Base-by-base conservation (phyloP, 2,797 vertebrate species). In the Acanthurus leucopareius region DNA sequence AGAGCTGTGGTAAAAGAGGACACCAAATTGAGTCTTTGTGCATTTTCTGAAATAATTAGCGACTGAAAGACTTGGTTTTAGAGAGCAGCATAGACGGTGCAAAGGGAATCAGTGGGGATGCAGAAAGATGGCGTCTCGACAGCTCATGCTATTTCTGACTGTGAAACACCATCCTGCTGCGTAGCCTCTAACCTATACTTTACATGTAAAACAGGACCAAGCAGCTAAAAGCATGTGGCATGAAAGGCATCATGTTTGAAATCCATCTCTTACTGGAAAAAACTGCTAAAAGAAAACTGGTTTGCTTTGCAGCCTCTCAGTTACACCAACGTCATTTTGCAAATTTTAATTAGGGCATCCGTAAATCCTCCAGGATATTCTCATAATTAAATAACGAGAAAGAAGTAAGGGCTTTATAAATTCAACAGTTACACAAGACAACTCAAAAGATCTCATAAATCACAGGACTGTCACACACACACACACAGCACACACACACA, bases 61-160 rank as follows among this genome's bases (percentile, higher is more conserved):
- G 20, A 16, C 58, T 83, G 56, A 80, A 73, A 71, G 69, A 19
- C 35, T 75, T 44, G 77, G 52, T 73, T 51, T 13, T 35, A 22
- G 5, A 67, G 20, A 66, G 44, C 13, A n/a, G 47, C 49, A 74
- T 40, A 58, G 80, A 80, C 48, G 82, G 67, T 59, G 49, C 71
- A 75, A 69, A 1, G 66, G 22, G 71, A 73, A 56, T 82, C 45
- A 66, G 80, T 42, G 75, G 65, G 28, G 76, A 76, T 71, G 66
- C 49, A 56, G 38, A 77, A 64, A 71, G 57, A 54, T 66, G 40
- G 2, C 3, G 32, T 71, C 68, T 85, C 40, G 47, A 79, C 48
- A 78, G 40, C 65, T 61, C n/a, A 7, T 63, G 44, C 72, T 74
- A 72, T 71, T 85, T 89, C n/a, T 72, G 81, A 76, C 42, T 51